Percentiles rank a stretch among this genome's conserved stretches.
phyloP scores from a whole-genome alignment of 2,113 vertebrate species.

The Burhinus bistriatus region DNA sequence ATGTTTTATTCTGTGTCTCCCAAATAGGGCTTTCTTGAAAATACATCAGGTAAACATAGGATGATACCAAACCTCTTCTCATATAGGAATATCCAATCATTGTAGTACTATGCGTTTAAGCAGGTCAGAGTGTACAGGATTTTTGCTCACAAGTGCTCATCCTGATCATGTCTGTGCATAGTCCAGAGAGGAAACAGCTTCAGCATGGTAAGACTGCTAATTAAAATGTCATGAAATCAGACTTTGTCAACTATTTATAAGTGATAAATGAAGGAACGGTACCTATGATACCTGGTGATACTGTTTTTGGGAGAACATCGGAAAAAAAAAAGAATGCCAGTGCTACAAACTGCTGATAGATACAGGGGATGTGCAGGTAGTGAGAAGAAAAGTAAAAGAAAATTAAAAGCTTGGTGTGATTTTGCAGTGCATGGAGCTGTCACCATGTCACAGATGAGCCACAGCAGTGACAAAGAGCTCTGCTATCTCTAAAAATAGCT shows the following conservation, averaged over 20 bases:
- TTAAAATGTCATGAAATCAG: neutral
- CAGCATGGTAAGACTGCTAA: neutral
- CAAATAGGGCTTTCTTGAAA: neutral
- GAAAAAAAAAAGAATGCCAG: neutral
- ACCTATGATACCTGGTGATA: neutral
- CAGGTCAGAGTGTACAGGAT: neutral
- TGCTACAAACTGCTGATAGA: neutral
- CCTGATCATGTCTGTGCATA: neutral
- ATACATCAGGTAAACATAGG: neutral
- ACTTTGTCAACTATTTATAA: neutral
- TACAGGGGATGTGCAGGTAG: fast-evolving
- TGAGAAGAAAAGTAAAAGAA: neutral
- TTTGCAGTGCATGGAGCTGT: neutral
- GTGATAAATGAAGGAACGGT: neutral
- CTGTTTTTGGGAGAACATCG: neutral
- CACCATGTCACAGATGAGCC: neutral
- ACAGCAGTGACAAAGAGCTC: neutral
- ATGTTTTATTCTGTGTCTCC: neutral
- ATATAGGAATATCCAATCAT: neutral
- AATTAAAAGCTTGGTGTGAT: neutral
- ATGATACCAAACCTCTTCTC: neutral
- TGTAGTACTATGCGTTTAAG: neutral
- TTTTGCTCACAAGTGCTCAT: neutral
- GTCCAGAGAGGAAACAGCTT: neutral
- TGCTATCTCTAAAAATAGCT: neutral